Percentiles rank a stretch among this genome's conserved stretches.
Conservation (phyloP, 2,888 invertebrate species). For the Hyposoter dolosus region DNA sequence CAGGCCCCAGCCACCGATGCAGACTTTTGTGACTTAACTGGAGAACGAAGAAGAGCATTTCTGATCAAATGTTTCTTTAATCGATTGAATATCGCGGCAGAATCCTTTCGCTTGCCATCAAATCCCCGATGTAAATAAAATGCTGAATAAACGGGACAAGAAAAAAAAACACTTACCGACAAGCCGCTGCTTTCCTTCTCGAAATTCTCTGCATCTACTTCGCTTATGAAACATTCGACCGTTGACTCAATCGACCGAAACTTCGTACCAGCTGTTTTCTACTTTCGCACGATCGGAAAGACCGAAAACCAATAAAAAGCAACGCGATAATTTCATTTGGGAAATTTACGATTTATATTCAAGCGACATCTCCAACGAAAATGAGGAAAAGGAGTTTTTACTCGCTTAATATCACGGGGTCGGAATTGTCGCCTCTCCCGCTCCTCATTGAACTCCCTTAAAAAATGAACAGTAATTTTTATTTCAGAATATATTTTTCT, state of each 20-base stretch:
- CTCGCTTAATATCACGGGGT: not conserved
- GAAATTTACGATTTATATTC: too few species aligned
- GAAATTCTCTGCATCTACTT: too few species aligned
- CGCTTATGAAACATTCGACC: too few species aligned
- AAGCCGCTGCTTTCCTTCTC: too few species aligned
- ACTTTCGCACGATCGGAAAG: too few species aligned
- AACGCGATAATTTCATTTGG: too few species aligned
- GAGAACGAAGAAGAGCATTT: not conserved
- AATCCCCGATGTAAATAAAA: not conserved
- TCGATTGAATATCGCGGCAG: not conserved
- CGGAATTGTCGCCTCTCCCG: not conserved
- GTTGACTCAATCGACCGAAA: too few species aligned
- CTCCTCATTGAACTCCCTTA: slow-evolving; percentile 23
- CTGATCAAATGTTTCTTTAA: not conserved
- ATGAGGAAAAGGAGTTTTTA: not conserved
- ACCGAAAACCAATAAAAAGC: too few species aligned
- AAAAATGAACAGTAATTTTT: slow-evolving; percentile 51
- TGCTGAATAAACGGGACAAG: not conserved
- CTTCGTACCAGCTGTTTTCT: too few species aligned
- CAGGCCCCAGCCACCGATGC: not conserved
- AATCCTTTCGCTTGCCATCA: not conserved
- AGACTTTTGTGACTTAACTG: not conserved
- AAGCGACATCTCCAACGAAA: too few species aligned
- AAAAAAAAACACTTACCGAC: not conserved
- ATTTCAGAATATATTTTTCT: slow-evolving; percentile 56